Conservation (phyloP, 2,797 vertebrate genomes). For the Sylvilagus floridanus region DNA sequence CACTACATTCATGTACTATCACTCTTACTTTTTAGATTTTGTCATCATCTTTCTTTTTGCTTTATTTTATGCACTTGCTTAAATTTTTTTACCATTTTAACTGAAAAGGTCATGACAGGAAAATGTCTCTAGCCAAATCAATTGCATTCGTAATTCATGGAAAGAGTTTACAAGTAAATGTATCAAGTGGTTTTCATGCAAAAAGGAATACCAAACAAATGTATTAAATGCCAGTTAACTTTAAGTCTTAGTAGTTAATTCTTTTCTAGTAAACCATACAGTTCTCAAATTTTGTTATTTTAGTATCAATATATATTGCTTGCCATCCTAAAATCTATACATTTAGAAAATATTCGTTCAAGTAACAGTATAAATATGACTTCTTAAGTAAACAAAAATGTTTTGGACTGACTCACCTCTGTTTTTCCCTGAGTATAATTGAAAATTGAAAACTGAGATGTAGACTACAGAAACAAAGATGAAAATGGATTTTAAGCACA, state of each 20-base stretch:
- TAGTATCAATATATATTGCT: background rate
- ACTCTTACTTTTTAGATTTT: background rate
- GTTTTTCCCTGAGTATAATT: background rate
- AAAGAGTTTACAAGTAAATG: background rate
- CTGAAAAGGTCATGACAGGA: background rate
- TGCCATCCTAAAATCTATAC: background rate
- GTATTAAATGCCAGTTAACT: fast-evolving
- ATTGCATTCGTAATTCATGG: background rate
- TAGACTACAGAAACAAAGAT: background rate
- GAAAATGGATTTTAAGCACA: background rate
- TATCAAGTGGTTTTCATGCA: background rate
- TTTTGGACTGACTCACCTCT: background rate
- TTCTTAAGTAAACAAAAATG: background rate
- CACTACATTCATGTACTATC: background rate
- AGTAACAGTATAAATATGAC: background rate
- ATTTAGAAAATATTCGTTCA: background rate
- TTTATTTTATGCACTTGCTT: background rate
- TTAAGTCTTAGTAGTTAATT: background rate
- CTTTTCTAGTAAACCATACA: background rate
- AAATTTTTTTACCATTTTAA: background rate
- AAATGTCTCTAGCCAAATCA: background rate
- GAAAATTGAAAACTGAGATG: background rate
- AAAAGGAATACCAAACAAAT: background rate
- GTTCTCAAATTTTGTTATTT: background rate
- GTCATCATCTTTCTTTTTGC: background rate